A percentile compares a stretch with the other conserved stretches of the same genome.
These are phyloP conservation scores for Zaprionus ghesquierei DNA, from an alignment of 1,140 invertebrate genomes.

Conservation along the genomic window DNA sequence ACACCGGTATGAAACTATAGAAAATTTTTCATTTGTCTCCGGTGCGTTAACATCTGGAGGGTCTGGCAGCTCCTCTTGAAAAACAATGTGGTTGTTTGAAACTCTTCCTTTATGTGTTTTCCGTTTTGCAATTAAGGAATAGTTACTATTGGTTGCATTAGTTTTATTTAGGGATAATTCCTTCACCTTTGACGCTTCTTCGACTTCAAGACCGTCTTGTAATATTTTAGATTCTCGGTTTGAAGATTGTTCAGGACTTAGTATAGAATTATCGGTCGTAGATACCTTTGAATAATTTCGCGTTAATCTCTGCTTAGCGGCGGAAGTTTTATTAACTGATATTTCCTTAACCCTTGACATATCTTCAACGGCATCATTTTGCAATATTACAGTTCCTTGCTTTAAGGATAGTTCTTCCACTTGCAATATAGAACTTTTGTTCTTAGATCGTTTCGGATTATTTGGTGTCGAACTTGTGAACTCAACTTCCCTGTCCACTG, in stretches of 20 bases:
- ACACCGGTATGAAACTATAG: constrained; percentile 27
- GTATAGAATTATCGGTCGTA: no score
- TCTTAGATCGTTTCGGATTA: constrained; percentile 47
- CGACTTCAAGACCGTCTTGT: background rate
- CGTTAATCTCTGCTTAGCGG: no score
- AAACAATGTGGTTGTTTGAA: constrained; percentile 9
- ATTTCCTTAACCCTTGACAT: background rate
- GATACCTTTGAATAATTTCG: background rate
- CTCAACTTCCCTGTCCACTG: constrained; percentile 19
- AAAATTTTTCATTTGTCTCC: background rate
- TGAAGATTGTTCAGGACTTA: background rate
- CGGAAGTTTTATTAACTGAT: background rate
- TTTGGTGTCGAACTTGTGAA: constrained; percentile 31
- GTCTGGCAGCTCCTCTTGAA: background rate
- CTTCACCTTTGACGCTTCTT: background rate
- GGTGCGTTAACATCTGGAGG: background rate
- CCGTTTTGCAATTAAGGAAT: background rate
- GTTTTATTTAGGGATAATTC: background rate
- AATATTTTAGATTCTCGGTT: background rate
- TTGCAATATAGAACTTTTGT: background rate
- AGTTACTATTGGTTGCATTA: background rate
- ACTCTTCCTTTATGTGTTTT: background rate
- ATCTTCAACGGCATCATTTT: background rate
- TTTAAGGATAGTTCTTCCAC: background rate
- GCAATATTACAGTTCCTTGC: background rate